Evolutionary conservation across 2,888 invertebrate species (phyloP), one percentile per base, ranked within the genome.

Genomic region (Xanthia togata): DNA sequence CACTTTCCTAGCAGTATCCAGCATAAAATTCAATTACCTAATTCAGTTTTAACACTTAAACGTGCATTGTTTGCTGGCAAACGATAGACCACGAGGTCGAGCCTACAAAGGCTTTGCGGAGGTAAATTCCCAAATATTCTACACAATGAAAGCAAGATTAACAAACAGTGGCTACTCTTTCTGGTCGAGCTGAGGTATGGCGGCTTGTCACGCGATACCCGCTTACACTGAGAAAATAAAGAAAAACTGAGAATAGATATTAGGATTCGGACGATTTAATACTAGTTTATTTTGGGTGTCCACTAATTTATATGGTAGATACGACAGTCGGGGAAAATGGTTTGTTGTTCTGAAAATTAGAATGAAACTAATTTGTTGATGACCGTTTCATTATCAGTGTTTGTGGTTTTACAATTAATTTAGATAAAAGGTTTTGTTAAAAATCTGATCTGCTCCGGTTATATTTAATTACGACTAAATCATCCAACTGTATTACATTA

Each of bases 71-170:
- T 88, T 81, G 80, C 69, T 62, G 67, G 79, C 82, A 78, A 86
- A 82, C 78, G 89, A 84, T 81, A 88, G 83, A 84, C 83, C 82
- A 73, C 76, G 76, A 83, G 81, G 84, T 81, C 83, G 85, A 83
- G 83, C 85, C 83, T 82, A 88, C 89, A 88, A 88, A 88, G 87
- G 86, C 83, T 83, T 86, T 86, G 72, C 78, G 65, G 70, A 81
- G 84, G 90, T 90, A 89, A 89, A 89, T 88, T 90, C 89, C 90
- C 90, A 92, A 92, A 93, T 93, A 94, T 94, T 94, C 93, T 91
- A 93, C 92, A 94, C 94, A 94, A 94, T 94, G 93, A 93, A 94
- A 93, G 92, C 90, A 93, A 94, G 94, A 95, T 94, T 94, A 95
- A 94, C 95, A 95, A 95, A 95, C 92, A 89, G 93, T 91, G 93